Evolutionary conservation across 2,113 vertebrate genomes (phyloP), one percentile per base, ranked within the genome.

Genomic region (Nerophis lumbriciformis): DNA sequence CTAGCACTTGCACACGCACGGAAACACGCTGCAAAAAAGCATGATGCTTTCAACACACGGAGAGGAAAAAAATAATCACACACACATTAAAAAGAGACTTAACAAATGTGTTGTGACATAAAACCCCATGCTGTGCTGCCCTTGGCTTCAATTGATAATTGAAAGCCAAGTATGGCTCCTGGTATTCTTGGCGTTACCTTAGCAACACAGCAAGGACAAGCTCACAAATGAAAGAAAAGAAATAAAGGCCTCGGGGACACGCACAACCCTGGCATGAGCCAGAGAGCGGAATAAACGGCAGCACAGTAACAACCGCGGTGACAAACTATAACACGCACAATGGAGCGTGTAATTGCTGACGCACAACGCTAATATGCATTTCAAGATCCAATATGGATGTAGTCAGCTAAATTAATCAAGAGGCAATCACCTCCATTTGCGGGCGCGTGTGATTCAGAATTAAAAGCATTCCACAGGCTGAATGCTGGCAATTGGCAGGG

Each of bases 201-300:
- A 83, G 88, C 87, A 90, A 90, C 88, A 77, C 84, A 80, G 75
- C 81, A 82, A 83, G 80, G 83, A 82, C 75, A 70, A 83, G 62
- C 65, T 80, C 42, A 79, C 80, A 83, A 84, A 77, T 72, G 59
- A 68, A 76, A 72, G 61, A 63, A 0, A 10, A 73, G 48, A 47
- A 71, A 65, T 53, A 63, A 77, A 57, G 28, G 58, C 75, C 59
- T 52, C 49, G 58, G 28, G 14, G 38, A 5, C 28, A 37, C 21
- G 1, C 28, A 37, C 39, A 63, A 56, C 47, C 44, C 54, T 10
- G 48, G 59, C 44, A 45, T 12, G 1, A 63, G 63, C 44, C 38
- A 5, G 19, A 59, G 48, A 12, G 11, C 42, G 74, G 47, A 54
- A 69, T 66, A 70, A 76, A 77, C 66, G 66, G 80, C 58, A 64